These are phyloP conservation scores for Pangasius djambal DNA, from an alignment of 2,797 vertebrate species.

Conservation along the genomic window DNA sequence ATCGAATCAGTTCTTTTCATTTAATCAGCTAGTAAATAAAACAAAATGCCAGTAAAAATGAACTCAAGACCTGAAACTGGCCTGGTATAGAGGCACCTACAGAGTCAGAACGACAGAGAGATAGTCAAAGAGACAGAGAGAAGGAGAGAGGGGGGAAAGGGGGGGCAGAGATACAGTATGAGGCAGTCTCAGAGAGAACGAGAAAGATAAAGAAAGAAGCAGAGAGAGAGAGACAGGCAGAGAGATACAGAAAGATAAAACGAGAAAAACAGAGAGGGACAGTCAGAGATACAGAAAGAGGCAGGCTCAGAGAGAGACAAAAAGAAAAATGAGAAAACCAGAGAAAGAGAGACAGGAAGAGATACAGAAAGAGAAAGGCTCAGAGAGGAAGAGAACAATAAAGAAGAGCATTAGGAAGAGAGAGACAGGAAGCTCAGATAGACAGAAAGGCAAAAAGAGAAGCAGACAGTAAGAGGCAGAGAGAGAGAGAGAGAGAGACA, in stretches of 20 bases:
- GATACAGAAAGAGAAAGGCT: background rate
- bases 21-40: background rate
- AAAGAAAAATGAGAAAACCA: background rate
- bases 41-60: background rate
- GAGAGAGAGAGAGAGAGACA: background rate
- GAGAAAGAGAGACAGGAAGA: background rate
- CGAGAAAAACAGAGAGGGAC: background rate
- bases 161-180: background rate
- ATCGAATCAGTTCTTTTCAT: background rate
- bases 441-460: too few species aligned
- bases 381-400: background rate
- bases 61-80: background rate
- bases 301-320: too few species aligned
- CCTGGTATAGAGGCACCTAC: background rate
- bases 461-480: too few species aligned
- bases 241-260: background rate
- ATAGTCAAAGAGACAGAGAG: background rate
- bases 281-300: background rate
- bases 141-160: background rate
- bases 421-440: background rate
- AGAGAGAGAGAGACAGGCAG: background rate
- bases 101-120: background rate
- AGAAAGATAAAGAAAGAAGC: background rate
- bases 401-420: background rate
- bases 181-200: background rate